Conservation (phyloP, 1,140 invertebrate genomes). For the Trichonephila clavipes region DNA sequence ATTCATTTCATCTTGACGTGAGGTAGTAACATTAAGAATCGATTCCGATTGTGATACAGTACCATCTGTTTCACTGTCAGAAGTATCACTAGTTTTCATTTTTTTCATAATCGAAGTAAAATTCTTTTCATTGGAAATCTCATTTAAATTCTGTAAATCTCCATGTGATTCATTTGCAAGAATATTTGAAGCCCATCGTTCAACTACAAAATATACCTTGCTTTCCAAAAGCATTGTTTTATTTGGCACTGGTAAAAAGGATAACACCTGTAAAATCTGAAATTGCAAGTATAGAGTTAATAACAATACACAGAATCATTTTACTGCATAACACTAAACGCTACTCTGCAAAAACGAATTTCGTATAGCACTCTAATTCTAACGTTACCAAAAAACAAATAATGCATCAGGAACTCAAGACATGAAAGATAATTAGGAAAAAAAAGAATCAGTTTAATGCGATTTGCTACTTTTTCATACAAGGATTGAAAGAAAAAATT, state of each 20-base stretch:
- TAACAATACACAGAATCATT: no score
- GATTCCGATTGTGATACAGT: slow-evolving; percentile 4
- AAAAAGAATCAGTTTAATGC: no score
- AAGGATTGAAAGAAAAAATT: no score
- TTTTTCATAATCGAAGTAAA: slow-evolving; percentile 7
- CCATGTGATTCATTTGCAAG: not conserved
- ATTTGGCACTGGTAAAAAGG: slow-evolving; percentile 93
- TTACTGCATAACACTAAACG: no score
- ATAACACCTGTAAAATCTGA: slow-evolving; percentile 79
- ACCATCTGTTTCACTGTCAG: slow-evolving; percentile 66
- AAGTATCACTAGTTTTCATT: slow-evolving; percentile 70
- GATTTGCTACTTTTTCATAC: no score
- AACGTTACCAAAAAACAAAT: no score
- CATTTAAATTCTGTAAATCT: not conserved
- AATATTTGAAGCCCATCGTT: slow-evolving; percentile 86
- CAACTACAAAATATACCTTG: slow-evolving; percentile 89
- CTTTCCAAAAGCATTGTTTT: slow-evolving; percentile 95
- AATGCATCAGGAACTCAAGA: no score
- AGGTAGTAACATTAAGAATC: not conserved
- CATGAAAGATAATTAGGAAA: no score
- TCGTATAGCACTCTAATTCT: no score
- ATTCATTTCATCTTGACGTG: not conserved
- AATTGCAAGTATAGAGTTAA: not conserved
- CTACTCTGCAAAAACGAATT: no score
- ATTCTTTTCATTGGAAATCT: slow-evolving; percentile 31